Evolutionary conservation across 2,113 vertebrate species (phyloP).

Genomic region (Pterocles orientalis): DNA sequence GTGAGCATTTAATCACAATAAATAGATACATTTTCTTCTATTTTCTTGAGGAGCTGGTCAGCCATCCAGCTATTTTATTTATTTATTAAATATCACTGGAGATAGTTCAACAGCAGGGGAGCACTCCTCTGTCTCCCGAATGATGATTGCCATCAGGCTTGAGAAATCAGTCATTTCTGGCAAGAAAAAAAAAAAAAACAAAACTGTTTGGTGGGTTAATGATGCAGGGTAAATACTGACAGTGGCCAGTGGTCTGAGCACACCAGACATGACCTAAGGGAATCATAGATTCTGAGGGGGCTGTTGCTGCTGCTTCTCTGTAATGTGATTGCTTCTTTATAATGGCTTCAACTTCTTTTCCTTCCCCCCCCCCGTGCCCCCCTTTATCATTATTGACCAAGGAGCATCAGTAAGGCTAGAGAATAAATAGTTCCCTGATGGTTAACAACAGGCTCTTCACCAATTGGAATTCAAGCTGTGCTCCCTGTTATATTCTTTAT

Average conservation of each 20-base stretch:
- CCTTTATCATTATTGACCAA: conserved; percentile 67
- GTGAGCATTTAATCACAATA: neutral
- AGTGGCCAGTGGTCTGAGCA: conserved; percentile 56
- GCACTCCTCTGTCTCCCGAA: neutral
- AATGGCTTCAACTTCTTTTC: conserved; percentile 57
- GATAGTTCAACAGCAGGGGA: conserved; percentile 39
- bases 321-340: conserved; percentile 62
- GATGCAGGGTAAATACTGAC: conserved; percentile 56
- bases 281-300: conserved; percentile 44
- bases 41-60: neutral
- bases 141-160: conserved; percentile 30
- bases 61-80: conserved; percentile 18
- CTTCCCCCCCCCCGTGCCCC: neutral
- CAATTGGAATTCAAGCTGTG: conserved; percentile 54
- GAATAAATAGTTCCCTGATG: conserved; percentile 69
- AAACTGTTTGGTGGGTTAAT: conserved; percentile 51
- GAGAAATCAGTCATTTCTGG: conserved; percentile 49
- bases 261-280: conserved; percentile 51
- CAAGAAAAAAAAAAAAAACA: neutral
- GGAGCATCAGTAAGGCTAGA: conserved; percentile 50
- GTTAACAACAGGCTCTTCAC: conserved; percentile 58
- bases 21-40: neutral
- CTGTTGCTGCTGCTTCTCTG: conserved; percentile 9
- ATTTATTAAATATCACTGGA: conserved; percentile 37
- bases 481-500: conserved; percentile 53